Evolutionary conservation across 2,888 invertebrate genomes (phyloP).

Genomic region (Lasioglossum oenotherae): DNA sequence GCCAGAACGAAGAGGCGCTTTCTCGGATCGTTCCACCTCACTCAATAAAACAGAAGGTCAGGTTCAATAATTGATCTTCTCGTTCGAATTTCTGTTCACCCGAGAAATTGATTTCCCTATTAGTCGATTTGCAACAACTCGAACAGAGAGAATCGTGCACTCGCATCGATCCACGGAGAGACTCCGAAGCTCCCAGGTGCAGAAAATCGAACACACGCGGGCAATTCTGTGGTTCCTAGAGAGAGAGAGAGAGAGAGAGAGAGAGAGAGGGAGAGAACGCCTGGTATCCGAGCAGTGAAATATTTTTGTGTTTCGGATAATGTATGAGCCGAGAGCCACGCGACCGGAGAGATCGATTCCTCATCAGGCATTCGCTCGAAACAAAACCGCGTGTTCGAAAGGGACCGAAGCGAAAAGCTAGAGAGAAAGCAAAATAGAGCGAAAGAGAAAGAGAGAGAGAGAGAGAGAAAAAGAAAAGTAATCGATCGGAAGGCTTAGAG

Average conservation of each 20-base stretch:
- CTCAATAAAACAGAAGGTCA: not conserved
- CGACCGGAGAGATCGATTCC: conserved; percentile 17
- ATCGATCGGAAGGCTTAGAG: conserved; percentile 16
- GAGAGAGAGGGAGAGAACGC: too few species aligned
- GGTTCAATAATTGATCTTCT: not conserved
- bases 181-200: not conserved
- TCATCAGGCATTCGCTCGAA: conserved; percentile 7
- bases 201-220: not conserved
- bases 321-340: conserved; percentile 1
- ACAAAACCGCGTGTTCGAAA: conserved; percentile 2
- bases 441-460: not conserved
- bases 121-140: not conserved
- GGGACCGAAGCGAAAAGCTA: not conserved
- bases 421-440: not conserved
- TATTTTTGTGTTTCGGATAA: conserved; percentile 4
- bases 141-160: not conserved
- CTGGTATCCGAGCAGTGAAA: not conserved
- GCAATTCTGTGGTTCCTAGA: not conserved
- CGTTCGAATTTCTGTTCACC: not conserved
- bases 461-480: not conserved
- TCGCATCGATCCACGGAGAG: not conserved
- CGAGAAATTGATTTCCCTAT: not conserved
- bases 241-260: too few species aligned
- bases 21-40: not conserved
- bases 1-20: not conserved